A percentile compares a stretch with the other conserved stretches of the same genome.
Conservation (phyloP, 2,888 invertebrate species). For the Eustalomyia histrio region DNA sequence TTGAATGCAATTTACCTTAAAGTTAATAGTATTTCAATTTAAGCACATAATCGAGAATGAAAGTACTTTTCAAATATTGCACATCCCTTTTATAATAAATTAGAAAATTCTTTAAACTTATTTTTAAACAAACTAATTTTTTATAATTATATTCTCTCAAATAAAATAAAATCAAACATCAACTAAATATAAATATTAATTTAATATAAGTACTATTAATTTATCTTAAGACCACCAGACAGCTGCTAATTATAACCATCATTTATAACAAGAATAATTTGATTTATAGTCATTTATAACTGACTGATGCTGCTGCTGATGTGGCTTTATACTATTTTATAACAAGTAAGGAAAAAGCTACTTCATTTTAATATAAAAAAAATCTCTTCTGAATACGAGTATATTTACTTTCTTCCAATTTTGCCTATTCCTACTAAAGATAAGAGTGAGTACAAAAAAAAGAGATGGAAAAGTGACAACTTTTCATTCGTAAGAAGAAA, state of each 20-base stretch:
- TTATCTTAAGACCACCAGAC: slow-evolving; percentile 42
- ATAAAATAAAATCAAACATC: slow-evolving; percentile 1
- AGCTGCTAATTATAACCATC: slow-evolving; percentile 46
- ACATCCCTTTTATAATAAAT: no score
- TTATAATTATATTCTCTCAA: no score
- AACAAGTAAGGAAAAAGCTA: slow-evolving; percentile 25
- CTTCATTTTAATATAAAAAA: neutral
- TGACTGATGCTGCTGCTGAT: neutral
- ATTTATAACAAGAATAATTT: slow-evolving; percentile 34
- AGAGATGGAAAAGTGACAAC: neutral
- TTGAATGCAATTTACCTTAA: no score
- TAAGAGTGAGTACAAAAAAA: neutral
- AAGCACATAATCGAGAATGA: no score
- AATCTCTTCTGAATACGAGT: slow-evolving; percentile 7
- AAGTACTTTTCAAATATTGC: no score
- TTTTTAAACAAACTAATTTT: no score
- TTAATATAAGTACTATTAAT: slow-evolving; percentile 10
- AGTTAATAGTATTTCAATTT: no score
- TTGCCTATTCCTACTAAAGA: neutral
- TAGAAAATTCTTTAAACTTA: no score
- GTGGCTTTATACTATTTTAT: neutral
- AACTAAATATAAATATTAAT: no score
- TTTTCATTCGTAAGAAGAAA: no score
- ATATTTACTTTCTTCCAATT: neutral
- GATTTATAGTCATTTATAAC: slow-evolving; percentile 24